These are phyloP conservation scores for Pavo muticus DNA, from an alignment of 2,113 vertebrate species.

Conservation along the genomic window DNA sequence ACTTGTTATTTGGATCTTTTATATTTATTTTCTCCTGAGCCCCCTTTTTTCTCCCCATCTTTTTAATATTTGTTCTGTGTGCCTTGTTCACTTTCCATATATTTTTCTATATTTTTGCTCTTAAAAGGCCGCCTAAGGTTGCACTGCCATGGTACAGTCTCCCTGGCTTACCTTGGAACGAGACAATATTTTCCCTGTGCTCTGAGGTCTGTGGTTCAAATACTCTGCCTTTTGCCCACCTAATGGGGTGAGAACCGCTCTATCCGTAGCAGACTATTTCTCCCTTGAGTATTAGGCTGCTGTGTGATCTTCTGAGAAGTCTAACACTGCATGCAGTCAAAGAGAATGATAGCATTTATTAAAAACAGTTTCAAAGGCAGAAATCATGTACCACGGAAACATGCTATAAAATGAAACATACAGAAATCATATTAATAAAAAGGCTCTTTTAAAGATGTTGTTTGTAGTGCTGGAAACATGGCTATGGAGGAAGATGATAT, in stretches of 20 bases:
- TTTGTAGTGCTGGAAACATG: constrained; percentile 2
- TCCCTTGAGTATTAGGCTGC: constrained; percentile 34
- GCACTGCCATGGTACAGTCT: background rate
- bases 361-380: constrained; percentile 26
- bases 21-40: background rate
- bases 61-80: background rate
- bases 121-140: constrained; percentile 55
- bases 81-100: background rate
- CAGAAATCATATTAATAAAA: constrained; percentile 6
- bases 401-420: constrained; percentile 39
- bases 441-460: constrained; percentile 33
- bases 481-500: constrained; percentile 24
- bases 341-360: constrained; percentile 63
- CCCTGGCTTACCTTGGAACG: constrained; percentile 44
- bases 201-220: constrained; percentile 63
- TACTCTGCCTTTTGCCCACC: constrained; percentile 33
- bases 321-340: constrained; percentile 30
- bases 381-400: constrained; percentile 25
- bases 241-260: constrained; percentile 29
- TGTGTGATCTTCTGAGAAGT: constrained; percentile 57
- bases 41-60: background rate
- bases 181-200: constrained; percentile 59
- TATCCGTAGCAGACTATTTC: constrained; percentile 45
- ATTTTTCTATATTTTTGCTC: constrained; percentile 7
- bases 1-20: background rate